A percentile compares a stretch with the other conserved stretches of the same genome.
phyloP scores from a whole-genome alignment of 2,888 invertebrate genomes.

The Mamestra brassicae region DNA sequence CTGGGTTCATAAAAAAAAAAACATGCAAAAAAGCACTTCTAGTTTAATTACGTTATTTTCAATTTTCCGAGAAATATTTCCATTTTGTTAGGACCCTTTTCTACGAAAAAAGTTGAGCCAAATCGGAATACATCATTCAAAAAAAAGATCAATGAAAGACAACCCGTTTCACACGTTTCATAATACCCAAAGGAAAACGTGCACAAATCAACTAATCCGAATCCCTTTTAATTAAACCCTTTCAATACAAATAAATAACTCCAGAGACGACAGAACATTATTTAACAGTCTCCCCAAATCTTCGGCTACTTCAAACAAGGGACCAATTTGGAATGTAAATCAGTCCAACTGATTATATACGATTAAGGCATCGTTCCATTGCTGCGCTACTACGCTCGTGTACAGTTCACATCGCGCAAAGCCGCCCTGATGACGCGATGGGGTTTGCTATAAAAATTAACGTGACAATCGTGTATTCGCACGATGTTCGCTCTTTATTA shows the following conservation, averaged over 20 bases:
- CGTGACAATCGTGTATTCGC: too few species aligned
- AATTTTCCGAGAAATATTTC: too few species aligned
- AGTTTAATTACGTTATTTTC: too few species aligned
- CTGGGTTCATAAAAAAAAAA: too few species aligned
- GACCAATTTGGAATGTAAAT: slow-evolving; percentile 72
- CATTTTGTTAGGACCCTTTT: too few species aligned
- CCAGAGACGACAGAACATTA: slow-evolving; percentile 26
- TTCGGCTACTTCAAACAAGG: slow-evolving; percentile 58
- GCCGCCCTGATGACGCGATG: background rate
- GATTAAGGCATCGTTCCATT: slow-evolving; percentile 11
- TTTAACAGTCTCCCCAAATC: slow-evolving; percentile 42
- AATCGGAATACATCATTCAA: background rate
- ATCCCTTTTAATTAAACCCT: slow-evolving; percentile 12
- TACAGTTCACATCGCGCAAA: background rate
- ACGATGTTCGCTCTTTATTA: background rate
- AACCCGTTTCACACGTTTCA: background rate
- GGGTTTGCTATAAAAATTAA: too few species aligned
- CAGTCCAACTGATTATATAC: slow-evolving; percentile 50
- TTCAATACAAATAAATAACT: slow-evolving; percentile 56
- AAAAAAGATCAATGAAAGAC: background rate
- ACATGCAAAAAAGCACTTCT: too few species aligned
- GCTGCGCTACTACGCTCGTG: background rate
- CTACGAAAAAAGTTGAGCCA: too few species aligned
- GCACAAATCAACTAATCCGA: background rate
- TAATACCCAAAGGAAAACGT: background rate